These are phyloP conservation scores for human (Homo sapiens) DNA, from an alignment of 2,113 vertebrate species.

Conservation along the genomic window DNA sequence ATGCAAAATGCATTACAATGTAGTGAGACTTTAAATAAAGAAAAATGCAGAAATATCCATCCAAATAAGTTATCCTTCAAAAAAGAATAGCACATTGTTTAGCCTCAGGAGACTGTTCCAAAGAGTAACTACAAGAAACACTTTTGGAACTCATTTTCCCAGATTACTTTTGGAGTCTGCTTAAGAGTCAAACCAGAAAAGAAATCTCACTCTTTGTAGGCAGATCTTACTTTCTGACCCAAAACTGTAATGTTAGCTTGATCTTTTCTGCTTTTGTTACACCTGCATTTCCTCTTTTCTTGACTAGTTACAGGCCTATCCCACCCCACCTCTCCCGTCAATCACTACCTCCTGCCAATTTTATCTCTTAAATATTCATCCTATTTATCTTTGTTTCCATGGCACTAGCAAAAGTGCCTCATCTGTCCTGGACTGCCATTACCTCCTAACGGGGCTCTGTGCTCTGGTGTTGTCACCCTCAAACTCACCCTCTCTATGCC, in stretches of 20 bases:
- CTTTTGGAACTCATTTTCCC: not conserved
- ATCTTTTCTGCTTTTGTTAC: not conserved
- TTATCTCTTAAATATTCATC: not conserved
- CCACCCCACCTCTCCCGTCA: not conserved
- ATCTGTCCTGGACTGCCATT: not conserved
- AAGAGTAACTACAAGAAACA: not conserved
- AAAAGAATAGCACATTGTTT: not conserved
- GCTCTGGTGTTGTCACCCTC: not conserved
- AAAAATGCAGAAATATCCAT: not conserved
- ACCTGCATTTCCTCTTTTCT: not conserved
- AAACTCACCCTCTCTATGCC: not conserved
- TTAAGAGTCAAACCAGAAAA: not conserved
- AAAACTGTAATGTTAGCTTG: not conserved
- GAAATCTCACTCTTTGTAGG: not conserved
- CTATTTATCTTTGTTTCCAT: not conserved
- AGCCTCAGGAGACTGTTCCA: not conserved
- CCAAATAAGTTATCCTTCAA: not conserved
- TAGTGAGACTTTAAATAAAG: constrained; percentile 1
- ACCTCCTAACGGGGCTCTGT: not conserved
- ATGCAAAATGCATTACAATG: not conserved
- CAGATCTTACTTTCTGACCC: not conserved
- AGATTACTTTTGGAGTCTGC: not conserved
- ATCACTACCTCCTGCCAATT: not conserved
- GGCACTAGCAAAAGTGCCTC: not conserved
- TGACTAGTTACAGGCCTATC: not conserved